phyloP scores from a whole-genome alignment of 2,888 invertebrate species.

The Conistra vaccinii region DNA sequence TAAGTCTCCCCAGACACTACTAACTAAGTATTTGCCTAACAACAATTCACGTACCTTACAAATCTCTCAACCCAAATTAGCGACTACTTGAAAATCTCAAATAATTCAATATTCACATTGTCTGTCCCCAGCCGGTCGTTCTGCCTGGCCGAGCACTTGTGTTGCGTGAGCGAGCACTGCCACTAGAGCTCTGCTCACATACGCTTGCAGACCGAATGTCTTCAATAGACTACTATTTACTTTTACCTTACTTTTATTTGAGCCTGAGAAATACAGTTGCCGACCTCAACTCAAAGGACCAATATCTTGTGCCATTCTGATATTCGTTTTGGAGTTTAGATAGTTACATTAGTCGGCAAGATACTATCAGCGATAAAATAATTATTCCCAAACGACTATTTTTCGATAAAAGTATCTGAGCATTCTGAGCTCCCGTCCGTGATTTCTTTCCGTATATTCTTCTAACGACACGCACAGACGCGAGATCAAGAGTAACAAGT shows the following conservation, averaged over 20 bases:
- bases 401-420: background rate
- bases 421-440: background rate
- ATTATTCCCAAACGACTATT: background rate
- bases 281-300: background rate
- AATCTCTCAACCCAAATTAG: slow-evolving; percentile 15
- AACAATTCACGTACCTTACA: background rate
- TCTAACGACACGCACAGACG: background rate
- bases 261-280: slow-evolving; percentile 26
- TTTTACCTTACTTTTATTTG: slow-evolving; percentile 34
- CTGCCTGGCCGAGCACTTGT: slow-evolving; percentile 22
- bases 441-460: slow-evolving; percentile 7
- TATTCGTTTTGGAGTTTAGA: slow-evolving; percentile 6
- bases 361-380: background rate
- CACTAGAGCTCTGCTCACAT: slow-evolving; percentile 14
- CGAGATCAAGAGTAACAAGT: background rate
- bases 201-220: slow-evolving; percentile 14
- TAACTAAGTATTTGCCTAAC: slow-evolving; percentile 13
- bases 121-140: slow-evolving; percentile 1
- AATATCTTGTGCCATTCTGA: slow-evolving; percentile 22
- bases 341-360: background rate
- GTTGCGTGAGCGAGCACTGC: slow-evolving; percentile 32
- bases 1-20: background rate
- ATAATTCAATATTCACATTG: slow-evolving; percentile 36
- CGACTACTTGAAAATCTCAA: slow-evolving; percentile 26
- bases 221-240: slow-evolving; percentile 41